phyloP scores from a whole-genome alignment of 2,888 invertebrate species.

The Chaetogeoica ovagalla region DNA sequence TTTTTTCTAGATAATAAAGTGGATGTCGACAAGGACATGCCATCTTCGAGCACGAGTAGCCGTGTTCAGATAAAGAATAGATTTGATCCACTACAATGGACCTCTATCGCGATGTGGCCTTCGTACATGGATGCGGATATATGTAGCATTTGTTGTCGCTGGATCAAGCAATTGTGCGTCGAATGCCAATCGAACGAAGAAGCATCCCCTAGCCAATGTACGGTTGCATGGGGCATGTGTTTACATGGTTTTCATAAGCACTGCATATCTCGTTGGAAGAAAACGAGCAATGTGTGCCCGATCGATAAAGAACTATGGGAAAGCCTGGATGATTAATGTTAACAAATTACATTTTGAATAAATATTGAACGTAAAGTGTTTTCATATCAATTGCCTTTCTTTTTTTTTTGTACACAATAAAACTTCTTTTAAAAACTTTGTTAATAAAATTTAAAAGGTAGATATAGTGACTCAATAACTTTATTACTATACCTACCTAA shows the following conservation, averaged over 20 bases:
- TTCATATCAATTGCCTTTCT: too few relatives aligned
- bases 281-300: slow-evolving; percentile 98
- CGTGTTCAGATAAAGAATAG: slow-evolving; percentile 90
- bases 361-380: too few relatives aligned
- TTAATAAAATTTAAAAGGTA: too few relatives aligned
- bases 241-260: slow-evolving; percentile 99
- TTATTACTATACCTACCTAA: too few relatives aligned
- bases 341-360: slow-evolving; percentile 8
- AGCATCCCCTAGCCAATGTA: slow-evolving; percentile 97
- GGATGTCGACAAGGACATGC: slow-evolving; percentile 87
- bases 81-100: slow-evolving; percentile 99
- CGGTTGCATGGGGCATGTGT: slow-evolving; percentile 99
- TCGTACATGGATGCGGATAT: slow-evolving; percentile 99
- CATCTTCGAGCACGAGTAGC: slow-evolving; percentile 79
- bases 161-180: slow-evolving; percentile 99
- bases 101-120: slow-evolving; percentile 98
- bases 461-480: too few relatives aligned
- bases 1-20: slow-evolving; percentile 64
- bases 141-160: slow-evolving; percentile 98
- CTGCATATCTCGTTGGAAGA: slow-evolving; percentile 98
- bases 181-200: slow-evolving; percentile 99
- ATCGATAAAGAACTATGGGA: slow-evolving; percentile 99
- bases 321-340: slow-evolving; percentile 84
- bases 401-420: too few relatives aligned
- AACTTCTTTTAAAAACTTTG: too few relatives aligned